A percentile compares a stretch with the other conserved stretches of the same genome.
Evolutionary conservation across 2,888 invertebrate genomes (phyloP).

Genomic region (Cryptocheilus praepositus): DNA sequence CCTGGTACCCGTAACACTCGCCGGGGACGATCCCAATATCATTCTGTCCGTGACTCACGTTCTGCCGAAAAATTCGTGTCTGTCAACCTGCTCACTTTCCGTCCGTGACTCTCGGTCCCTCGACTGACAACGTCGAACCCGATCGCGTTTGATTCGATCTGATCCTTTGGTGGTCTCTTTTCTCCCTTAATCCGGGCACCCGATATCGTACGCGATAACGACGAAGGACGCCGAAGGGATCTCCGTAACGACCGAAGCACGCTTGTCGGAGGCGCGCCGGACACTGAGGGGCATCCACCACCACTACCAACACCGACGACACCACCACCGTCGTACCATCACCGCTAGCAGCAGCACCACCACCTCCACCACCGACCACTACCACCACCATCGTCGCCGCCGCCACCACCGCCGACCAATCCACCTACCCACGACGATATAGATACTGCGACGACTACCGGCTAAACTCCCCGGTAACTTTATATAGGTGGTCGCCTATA

Average conservation of each 20-base stretch:
- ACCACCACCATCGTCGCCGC: slow-evolving; percentile 37
- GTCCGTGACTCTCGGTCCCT: slow-evolving; percentile 4
- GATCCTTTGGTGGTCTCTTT: not conserved
- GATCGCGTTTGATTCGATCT: slow-evolving; percentile 1
- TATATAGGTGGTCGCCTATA: slow-evolving; percentile 50
- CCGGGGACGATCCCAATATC: slow-evolving; percentile 11
- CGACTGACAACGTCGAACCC: not conserved
- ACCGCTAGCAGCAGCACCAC: slow-evolving; percentile 48
- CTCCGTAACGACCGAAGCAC: slow-evolving; percentile 69
- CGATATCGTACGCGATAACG: slow-evolving; percentile 51
- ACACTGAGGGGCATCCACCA: slow-evolving; percentile 75
- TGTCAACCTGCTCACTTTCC: slow-evolving; percentile 8
- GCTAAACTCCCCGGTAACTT: slow-evolving; percentile 62
- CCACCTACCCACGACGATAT: slow-evolving; percentile 68
- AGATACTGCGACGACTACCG: slow-evolving; percentile 57
- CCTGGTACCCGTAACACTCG: slow-evolving; percentile 4
- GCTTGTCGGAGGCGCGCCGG: slow-evolving; percentile 75
- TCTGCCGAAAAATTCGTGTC: not conserved
- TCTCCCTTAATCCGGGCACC: slow-evolving; percentile 5
- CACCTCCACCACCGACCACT: slow-evolving; percentile 37
- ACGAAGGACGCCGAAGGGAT: slow-evolving; percentile 51
- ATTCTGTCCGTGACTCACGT: slow-evolving; percentile 27
- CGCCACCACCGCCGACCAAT: slow-evolving; percentile 31
- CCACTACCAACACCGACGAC: slow-evolving; percentile 57
- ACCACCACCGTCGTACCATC: slow-evolving; percentile 52